Evolutionary conservation across 2,888 invertebrate genomes (phyloP).

Genomic region (Apoderus coryli): DNA sequence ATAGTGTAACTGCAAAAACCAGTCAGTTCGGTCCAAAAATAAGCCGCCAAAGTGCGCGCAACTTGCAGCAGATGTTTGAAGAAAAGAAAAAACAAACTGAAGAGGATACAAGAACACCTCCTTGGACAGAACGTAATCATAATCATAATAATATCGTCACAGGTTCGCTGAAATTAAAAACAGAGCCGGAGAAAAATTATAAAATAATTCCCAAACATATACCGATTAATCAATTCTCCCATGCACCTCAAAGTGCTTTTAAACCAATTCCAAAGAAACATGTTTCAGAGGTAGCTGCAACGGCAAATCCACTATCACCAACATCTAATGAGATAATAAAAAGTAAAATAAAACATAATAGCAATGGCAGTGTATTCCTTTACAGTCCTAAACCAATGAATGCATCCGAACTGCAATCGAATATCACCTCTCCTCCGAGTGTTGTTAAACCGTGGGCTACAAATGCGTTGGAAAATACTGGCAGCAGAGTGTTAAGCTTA

Average conservation of each 20-base stretch:
- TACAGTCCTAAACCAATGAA: conserved; percentile 30
- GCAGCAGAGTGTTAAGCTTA: conserved; percentile 36
- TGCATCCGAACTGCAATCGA: conserved; percentile 15
- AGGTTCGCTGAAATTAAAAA: conserved; percentile 20
- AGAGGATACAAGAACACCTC: conserved; percentile 19
- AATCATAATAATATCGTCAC: conserved; percentile 10
- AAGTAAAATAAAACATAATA: conserved; percentile 16
- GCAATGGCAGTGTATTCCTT: conserved; percentile 24
- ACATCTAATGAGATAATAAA: conserved; percentile 22
- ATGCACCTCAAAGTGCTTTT: conserved; percentile 64
- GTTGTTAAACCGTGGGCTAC: conserved; percentile 35
- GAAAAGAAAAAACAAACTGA: conserved; percentile 27
- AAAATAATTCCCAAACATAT: conserved; percentile 42
- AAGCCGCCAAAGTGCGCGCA: conserved; percentile 27
- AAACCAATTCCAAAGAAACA: conserved; percentile 40
- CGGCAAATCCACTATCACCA: conserved; percentile 16
- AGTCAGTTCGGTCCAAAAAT: conserved; percentile 30
- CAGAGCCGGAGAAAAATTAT: conserved; percentile 27
- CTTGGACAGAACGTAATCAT: conserved; percentile 32
- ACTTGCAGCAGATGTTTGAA: conserved; percentile 30
- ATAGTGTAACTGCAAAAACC: conserved; percentile 27
- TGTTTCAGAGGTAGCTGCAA: conserved; percentile 10
- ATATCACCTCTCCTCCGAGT: conserved; percentile 15
- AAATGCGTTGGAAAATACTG: no score
- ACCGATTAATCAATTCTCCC: conserved; percentile 57